phyloP scores from a whole-genome alignment of 2,113 vertebrate species.

The Anseranas semipalmata region DNA sequence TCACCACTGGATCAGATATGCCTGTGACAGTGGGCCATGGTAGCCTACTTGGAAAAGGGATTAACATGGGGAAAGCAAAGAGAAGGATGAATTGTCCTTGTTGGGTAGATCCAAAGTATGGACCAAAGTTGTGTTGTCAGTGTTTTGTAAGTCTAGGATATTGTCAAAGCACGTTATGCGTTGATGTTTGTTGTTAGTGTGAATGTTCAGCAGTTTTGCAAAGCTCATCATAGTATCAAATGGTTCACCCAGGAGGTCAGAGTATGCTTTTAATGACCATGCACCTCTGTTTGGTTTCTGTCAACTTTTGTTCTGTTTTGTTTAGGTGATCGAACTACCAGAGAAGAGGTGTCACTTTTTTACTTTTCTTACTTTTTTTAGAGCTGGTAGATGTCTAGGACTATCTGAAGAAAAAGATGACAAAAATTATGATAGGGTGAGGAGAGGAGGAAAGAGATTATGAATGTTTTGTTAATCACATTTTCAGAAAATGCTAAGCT shows the following conservation, averaged over 20 bases:
- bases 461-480: neutral
- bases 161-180: neutral
- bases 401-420: neutral
- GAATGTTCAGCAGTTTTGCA: neutral
- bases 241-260: neutral
- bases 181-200: neutral
- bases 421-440: neutral
- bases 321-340: neutral
- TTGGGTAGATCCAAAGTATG: neutral
- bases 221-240: fast-evolving
- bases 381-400: neutral
- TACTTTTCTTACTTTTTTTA: too few species aligned
- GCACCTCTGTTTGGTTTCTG: neutral
- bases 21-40: neutral
- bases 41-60: neutral
- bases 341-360: neutral
- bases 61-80: neutral
- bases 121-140: neutral
- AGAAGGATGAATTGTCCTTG: neutral
- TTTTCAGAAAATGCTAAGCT: neutral
- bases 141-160: neutral
- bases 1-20: neutral
- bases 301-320: neutral
- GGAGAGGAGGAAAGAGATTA: neutral
- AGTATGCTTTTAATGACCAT: neutral